A percentile compares a stretch with the other conserved stretches of the same genome.
These are phyloP conservation scores for Sebastes jordani DNA, from an alignment of 2,797 vertebrate species.

Conservation along the genomic window DNA sequence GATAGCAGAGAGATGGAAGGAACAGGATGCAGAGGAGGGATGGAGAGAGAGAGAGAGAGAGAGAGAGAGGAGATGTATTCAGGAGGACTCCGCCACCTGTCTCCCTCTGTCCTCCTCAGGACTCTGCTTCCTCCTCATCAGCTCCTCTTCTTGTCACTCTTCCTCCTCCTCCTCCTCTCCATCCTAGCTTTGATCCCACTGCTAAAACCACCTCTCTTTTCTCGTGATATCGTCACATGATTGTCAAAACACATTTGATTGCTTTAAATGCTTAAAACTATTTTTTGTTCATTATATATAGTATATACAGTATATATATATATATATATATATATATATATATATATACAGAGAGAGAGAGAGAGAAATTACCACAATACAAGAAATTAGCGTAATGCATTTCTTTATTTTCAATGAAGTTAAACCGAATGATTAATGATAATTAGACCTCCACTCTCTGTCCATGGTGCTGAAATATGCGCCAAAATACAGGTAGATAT, in stretches of 20 bases:
- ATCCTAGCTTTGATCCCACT: neutral
- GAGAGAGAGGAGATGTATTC: neutral
- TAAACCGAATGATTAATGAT: too few relatives aligned
- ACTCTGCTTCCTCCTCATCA: neutral
- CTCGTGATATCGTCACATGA: neutral
- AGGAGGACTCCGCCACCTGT: neutral
- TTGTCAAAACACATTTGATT: neutral
- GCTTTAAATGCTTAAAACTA: neutral
- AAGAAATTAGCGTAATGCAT: too few relatives aligned
- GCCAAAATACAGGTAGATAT: too few relatives aligned
- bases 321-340: too few relatives aligned
- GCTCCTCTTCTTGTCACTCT: neutral
- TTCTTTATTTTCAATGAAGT: too few relatives aligned
- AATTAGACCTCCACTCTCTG: too few relatives aligned
- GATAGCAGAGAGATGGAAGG: slow-evolving; percentile 11
- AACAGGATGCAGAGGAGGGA: neutral
- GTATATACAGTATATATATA: too few relatives aligned
- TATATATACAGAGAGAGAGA: neutral
- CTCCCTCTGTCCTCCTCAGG: neutral
- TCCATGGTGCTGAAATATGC: too few relatives aligned
- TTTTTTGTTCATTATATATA: neutral
- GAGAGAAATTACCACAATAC: neutral
- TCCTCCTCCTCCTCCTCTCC: neutral
- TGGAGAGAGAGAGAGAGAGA: neutral
- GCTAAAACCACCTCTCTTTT: neutral